Base-by-base conservation (phyloP, 2,797 vertebrate species). In the Rhinatrema bivittatum region DNA sequence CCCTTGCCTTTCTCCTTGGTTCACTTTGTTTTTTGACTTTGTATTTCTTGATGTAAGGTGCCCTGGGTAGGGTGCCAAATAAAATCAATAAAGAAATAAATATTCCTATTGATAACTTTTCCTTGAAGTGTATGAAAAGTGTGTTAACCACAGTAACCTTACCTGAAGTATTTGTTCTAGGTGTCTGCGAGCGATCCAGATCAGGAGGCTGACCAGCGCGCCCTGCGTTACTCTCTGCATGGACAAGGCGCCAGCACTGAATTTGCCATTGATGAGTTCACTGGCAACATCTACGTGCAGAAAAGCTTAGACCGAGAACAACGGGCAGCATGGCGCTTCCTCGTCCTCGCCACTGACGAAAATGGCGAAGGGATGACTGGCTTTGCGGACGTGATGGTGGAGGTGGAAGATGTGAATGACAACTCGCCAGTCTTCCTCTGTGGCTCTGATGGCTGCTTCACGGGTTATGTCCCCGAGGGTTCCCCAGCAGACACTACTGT, bases 281-380 rank as follows among this genome's bases (percentile, higher is more conserved):
- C 76, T 0, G 91, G 91, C 0, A 72, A 76, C 39, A 88, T 94
- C 61, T 84, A 78, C 0, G 77, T 78, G 4, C 85, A 81, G 9
- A 78, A 53, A 5, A 80, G 67, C 4, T 40, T 93, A 20, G 89
- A 94, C 68, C 79, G 90, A 0, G 91, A 94, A 42, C 86, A 87
- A 43, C 79, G 72, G 16, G 69, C 85, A 0, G 52, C 46, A 0
- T 94, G 91, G 91, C 80, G 75, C 12, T 91, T 93, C 32, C 84
- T 93, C 1, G 88, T 93, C 16, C 81, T 94, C 3, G 90, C 89
- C 14, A 93, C 91, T 0, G 91, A 93, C 21, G 89, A 92, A 32
- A 84, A 65, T 0, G 91, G 91, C 2, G 74, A 87, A 1, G 91
- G 91, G 2, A 77, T 93, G 21, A 91, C 91, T 0, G 89, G 91